phyloP scores from a whole-genome alignment of 1,140 invertebrate genomes.

The Monochamus saltuarius region DNA sequence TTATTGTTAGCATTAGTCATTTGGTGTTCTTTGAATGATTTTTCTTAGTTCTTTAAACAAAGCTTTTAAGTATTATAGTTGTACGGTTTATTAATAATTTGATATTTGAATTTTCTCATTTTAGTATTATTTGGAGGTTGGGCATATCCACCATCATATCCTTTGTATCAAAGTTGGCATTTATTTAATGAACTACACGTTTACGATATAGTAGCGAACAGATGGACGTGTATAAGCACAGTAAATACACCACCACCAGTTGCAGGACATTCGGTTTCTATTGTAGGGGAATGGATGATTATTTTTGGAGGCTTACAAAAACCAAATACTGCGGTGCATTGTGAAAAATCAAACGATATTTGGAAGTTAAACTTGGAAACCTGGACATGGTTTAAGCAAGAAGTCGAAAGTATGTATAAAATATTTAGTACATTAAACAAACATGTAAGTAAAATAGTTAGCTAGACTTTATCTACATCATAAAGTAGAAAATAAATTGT shows the following conservation, averaged over 20 bases:
- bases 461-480: too few species aligned
- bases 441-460: neutral
- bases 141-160: constrained; percentile 90
- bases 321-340: constrained; percentile 56
- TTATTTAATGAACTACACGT: constrained; percentile 93
- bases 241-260: constrained; percentile 71
- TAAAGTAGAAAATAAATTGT: too few species aligned
- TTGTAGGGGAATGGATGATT: constrained; percentile 85
- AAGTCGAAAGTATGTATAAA: constrained; percentile 57
- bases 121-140: constrained; percentile 93
- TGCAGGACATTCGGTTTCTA: constrained; percentile 90
- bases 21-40: too few species aligned
- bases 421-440: too few species aligned
- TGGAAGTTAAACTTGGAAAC: constrained; percentile 85
- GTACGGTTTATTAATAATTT: too few species aligned
- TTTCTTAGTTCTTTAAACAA: too few species aligned
- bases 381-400: constrained; percentile 75
- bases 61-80: too few species aligned
- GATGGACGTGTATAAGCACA: constrained; percentile 74
- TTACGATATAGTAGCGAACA: constrained; percentile 80
- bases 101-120: constrained; percentile 9
- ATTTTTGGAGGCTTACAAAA: constrained; percentile 81
- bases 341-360: constrained; percentile 76
- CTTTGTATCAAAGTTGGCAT: constrained; percentile 84
- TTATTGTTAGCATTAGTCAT: too few species aligned